Evolutionary conservation across 2,888 invertebrate genomes (phyloP), one percentile per base, ranked within the genome.

Genomic region (Acanthacorydalis orientalis): DNA sequence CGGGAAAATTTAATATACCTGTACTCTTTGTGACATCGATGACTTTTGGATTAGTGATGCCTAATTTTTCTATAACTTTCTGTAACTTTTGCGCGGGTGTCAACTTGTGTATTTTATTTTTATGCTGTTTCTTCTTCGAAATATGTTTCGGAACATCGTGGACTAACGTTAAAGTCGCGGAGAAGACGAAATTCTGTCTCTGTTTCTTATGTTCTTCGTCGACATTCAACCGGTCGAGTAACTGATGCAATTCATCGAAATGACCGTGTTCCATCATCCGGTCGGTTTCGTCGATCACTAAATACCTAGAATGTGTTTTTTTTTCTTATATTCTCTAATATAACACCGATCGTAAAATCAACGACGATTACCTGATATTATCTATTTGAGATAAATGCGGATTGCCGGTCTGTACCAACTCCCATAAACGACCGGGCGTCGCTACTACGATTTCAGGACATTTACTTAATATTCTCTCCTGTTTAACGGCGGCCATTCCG

Each of bases 281-380:
- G 65, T 99, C 98, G 0, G 97, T 96, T 70, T 99, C 98, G 64
- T 99, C 98, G 54, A 97, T 88, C 0, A 91, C 95, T 51, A 98
- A 68, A 64, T 80, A 90, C 60, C 90, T 91, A 59, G 7, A 56
- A 58, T 49, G 4, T 4, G 10, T 9, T 16, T 42, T 23, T n/a
- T n/a, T n/a, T n/a, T n/a, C n/a, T 16, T 15, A n/a, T 14, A 16
- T 44, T 51, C 49, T 15, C 12, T 7, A 31, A 45, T 35, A 42
- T 32, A 46, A 11, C 44, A 37, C 15, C 48, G 45, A 23, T 31
- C 8, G 15, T 44, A 9, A 39, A 23, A 23, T 23, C 14, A 46
- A 43, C 31, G 23, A 47, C 46, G 57, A 63, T 64, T 60, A 83
- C 82, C 73, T 80, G 42, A 88, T 76, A 45, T 77, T 69, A 51